Base-by-base conservation (phyloP, 2,113 vertebrate genomes). In the Pygoscelis adeliae region DNA sequence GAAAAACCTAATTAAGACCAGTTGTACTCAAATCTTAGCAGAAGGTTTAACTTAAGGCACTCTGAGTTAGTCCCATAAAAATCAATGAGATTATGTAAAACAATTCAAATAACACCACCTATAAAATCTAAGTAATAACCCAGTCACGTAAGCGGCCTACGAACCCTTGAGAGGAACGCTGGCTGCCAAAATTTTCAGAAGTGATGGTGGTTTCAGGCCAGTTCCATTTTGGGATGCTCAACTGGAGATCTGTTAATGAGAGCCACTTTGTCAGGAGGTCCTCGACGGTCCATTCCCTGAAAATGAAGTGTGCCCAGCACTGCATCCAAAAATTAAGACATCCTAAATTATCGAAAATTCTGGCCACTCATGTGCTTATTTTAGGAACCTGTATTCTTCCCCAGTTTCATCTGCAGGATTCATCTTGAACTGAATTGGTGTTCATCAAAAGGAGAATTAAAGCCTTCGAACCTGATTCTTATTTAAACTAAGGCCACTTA, bases 121-220 rank as follows among this genome's bases (percentile, higher is more conserved):
- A 59, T 81, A 83, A 93, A 95, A 65, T 87, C 52, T 74, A 83
- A 76, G 81, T 38, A 89, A 76, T 72, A 91, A 90, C 74, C 71
- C 38, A 65, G 62, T 83, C 95, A 63, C 21, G 2, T 76, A 83
- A 91, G 70, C 0, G 5, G 71, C 93, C 87, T 83, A 25, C 1
- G 29, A 90, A 90, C 84, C 82, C 87, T 90, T 86, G 87, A 94
- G 61, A 94, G 81, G 59, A 85, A 62, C 0, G 0, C 32, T 58
- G 83, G 79, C 87, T 96, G 96, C 89, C 91, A 95, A 21, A 34
- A 77, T 92, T 93, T 94, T 95, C 84, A 95, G 82, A 73, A 95
- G 66, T 38, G 71, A 67, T 95, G 82, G 85, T 88, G 84, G 72
- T 65, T 97, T 94, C 91, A 88, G 82, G 74, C 89, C 87, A 76